phyloP scores from a whole-genome alignment of 2,113 vertebrate species.

The Fukomys damarensis region DNA sequence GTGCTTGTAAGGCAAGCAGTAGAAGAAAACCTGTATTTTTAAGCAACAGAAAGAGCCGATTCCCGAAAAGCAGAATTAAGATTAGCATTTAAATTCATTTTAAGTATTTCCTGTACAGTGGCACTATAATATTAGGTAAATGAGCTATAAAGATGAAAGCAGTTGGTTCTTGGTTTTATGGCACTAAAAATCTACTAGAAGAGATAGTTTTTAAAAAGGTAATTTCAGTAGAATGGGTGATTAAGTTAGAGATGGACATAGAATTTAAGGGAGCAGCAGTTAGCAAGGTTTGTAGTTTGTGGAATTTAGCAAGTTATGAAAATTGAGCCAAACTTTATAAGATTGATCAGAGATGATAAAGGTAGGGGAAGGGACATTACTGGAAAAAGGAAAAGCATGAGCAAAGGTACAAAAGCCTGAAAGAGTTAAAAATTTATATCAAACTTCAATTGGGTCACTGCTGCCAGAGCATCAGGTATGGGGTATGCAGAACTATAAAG shows the following conservation, averaged over 20 bases:
- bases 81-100: slow-evolving; percentile 21
- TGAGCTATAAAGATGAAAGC: neutral
- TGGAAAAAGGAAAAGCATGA: neutral
- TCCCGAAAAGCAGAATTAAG: neutral
- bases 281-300: neutral
- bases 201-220: neutral
- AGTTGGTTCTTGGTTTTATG: slow-evolving; percentile 25
- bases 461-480: neutral
- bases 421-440: neutral
- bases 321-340: neutral
- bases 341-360: neutral
- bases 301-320: neutral
- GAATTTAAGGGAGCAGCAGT: neutral
- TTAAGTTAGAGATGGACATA: slow-evolving; percentile 25
- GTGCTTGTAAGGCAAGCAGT: too few species aligned
- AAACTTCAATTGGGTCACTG: neutral
- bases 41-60: slow-evolving; percentile 29
- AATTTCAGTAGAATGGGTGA: neutral
- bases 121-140: neutral
- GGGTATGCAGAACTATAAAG: neutral
- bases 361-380: neutral
- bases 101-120: neutral
- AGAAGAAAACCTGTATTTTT: neutral
- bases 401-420: neutral
- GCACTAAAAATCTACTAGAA: neutral